Percentiles rank a stretch among this genome's conserved stretches.
Evolutionary conservation across 2,888 invertebrate species (phyloP).

Genomic region (Dendrolimus houi): DNA sequence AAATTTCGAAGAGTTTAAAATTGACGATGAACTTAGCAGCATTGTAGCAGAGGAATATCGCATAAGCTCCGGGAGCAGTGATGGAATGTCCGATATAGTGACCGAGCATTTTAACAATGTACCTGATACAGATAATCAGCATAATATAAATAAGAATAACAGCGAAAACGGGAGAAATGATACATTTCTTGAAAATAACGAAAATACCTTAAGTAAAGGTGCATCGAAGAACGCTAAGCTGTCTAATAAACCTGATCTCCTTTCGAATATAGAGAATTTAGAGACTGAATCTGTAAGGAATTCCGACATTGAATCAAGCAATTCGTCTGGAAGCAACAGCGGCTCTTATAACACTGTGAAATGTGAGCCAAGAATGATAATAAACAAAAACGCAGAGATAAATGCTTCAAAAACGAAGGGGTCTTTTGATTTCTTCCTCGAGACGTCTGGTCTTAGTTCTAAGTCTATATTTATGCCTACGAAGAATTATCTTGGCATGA

Average conservation of each 20-base stretch:
- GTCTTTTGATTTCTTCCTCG: constrained; percentile 85
- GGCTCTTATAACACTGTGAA: constrained; percentile 66
- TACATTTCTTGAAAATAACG: constrained; percentile 47
- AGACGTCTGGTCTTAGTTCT: constrained; percentile 86
- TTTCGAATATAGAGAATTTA: constrained; percentile 73
- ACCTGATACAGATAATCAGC: constrained; percentile 49
- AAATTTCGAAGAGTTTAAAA: constrained; percentile 87
- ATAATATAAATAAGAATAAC: constrained; percentile 28
- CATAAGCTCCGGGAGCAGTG: constrained; percentile 71
- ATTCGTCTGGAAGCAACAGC: constrained; percentile 71
- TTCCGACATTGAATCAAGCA: constrained; percentile 81
- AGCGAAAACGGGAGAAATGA: constrained; percentile 39
- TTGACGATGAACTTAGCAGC: constrained; percentile 81
- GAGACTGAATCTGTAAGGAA: constrained; percentile 79
- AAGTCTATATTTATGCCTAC: constrained; percentile 82
- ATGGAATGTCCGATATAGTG: constrained; percentile 57
- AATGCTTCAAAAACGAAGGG: constrained; percentile 59
- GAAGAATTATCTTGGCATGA: constrained; percentile 47
- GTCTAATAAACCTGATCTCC: constrained; percentile 71
- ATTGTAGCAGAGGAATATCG: constrained; percentile 69
- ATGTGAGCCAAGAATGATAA: constrained; percentile 59
- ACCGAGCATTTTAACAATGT: constrained; percentile 56
- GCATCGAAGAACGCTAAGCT: constrained; percentile 61
- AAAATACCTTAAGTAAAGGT: constrained; percentile 36
- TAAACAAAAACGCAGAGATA: constrained; percentile 37